Conservation (phyloP, 1,140 invertebrate genomes). For the Metopolophium dirhodum region DNA sequence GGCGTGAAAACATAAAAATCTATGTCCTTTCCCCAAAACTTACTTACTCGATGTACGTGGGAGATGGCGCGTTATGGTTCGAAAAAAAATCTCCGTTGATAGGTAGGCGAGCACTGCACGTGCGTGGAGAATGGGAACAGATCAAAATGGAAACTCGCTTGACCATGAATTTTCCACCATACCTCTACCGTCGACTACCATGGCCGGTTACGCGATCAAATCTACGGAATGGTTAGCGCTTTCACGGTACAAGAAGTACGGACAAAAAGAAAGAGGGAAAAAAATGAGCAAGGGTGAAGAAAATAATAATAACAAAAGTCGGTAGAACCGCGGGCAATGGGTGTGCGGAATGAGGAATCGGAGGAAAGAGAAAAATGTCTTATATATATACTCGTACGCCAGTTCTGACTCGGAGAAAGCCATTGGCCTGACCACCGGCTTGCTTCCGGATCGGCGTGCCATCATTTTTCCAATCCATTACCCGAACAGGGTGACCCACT, state of each 20-base stretch:
- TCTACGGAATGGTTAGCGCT: conserved; percentile 33
- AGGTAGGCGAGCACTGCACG: neutral
- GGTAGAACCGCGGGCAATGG: neutral
- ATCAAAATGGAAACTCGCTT: conserved; percentile 9
- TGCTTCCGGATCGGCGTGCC: neutral
- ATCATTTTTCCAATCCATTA: conserved; percentile 56
- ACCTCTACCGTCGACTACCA: neutral
- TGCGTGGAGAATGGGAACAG: neutral
- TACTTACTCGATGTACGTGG: neutral
- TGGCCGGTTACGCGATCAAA: neutral
- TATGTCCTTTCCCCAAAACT: neutral
- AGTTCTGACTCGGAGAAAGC: neutral
- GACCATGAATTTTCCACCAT: conserved; percentile 38
- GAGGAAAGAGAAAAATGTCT: neutral
- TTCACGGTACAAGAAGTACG: conserved; percentile 31
- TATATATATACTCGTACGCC: neutral
- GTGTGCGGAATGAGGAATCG: neutral
- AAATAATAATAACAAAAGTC: conserved; percentile 36
- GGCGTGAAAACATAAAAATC: conserved; percentile 3
- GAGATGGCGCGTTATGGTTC: neutral
- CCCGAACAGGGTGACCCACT: neutral
- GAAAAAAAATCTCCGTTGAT: neutral
- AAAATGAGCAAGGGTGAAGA: neutral
- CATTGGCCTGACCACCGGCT: conserved; percentile 3
- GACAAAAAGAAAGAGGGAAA: conserved; percentile 12